These are phyloP conservation scores for Ectemnius cavifrons DNA, from an alignment of 2,888 invertebrate species.

Conservation along the genomic window DNA sequence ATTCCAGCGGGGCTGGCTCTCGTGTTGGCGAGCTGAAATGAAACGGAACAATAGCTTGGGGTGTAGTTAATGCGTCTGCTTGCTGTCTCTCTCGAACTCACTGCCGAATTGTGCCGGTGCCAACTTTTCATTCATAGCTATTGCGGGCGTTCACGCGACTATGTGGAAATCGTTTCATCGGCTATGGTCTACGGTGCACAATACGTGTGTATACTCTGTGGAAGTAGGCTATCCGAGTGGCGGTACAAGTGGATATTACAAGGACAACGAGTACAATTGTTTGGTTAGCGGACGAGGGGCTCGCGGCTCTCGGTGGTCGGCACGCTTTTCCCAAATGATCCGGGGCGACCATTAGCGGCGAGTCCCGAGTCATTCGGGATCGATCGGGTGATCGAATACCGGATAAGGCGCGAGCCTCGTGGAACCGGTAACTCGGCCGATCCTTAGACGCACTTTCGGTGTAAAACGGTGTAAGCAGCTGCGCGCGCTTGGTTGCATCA, in stretches of 20 bases:
- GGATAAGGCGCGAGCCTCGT: constrained; percentile 46
- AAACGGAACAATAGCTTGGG: constrained; percentile 72
- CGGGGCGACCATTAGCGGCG: constrained; percentile 38
- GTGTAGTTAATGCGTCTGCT: constrained; percentile 70
- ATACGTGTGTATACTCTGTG: not conserved
- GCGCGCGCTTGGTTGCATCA: constrained; percentile 49
- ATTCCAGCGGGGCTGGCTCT: constrained; percentile 45
- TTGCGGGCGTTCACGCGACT: too few species aligned
- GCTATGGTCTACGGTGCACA: not conserved
- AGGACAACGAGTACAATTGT: constrained; percentile 10
- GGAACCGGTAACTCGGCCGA: constrained; percentile 54
- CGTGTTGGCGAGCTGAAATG: constrained; percentile 56
- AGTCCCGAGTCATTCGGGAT: constrained; percentile 39
- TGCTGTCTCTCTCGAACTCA: not conserved
- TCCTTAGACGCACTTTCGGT: constrained; percentile 42
- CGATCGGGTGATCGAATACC: constrained; percentile 43
- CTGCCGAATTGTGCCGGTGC: not conserved
- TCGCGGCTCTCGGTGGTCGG: not conserved
- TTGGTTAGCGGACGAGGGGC: constrained; percentile 22
- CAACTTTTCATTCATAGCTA: not conserved
- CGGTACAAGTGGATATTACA: constrained; percentile 3
- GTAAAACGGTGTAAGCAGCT: constrained; percentile 37
- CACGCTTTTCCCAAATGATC: constrained; percentile 39
- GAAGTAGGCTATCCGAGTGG: not conserved
- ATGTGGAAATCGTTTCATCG: not conserved